Base-by-base conservation (phyloP, 2,888 invertebrate species). In the Scotopteryx bipunctaria region DNA sequence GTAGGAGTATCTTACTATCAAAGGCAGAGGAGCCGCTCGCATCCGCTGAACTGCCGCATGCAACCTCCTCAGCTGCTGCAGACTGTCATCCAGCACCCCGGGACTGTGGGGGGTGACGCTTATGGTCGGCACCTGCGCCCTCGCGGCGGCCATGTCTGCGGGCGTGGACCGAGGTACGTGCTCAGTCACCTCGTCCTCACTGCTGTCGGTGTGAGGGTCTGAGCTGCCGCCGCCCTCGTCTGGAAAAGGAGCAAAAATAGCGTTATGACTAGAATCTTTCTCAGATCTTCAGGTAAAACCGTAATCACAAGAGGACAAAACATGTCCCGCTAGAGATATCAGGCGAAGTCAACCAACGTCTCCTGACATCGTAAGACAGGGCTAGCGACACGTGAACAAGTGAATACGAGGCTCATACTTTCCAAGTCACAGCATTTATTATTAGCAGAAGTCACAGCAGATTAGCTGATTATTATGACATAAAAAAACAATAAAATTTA, bases 91-190 rank as follows among this genome's bases (percentile, higher is more conserved):
- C 74, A 91, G 67, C 62, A 91, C 93, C 57, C 96, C 95, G 6
- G 96, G 96, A 61, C 96, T 96, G 83, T 96, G 96, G 9, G 96
- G 96, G 50, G 96, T 96, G 60, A 97, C 96, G 84, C 96, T 96
- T 76, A 97, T 96, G 50, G 94, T 96, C 56, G 96, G 96, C 75
- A 95, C 95, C 86, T 90, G 75, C 3, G 89, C 89, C 72, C 88
- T 80, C 41, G 88, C 86, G 61, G 85, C 86, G 45, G 86, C 83
- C 87, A 87, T 87, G 69, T 74, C 76, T 70, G 81, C 72, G 23
- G 82, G 76, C 21, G 83, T 73, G 63, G 78, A 76, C 48, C 77
- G 73, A 23, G 86, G 71, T 74, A 93, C 92, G 86, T 94, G 95
- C 80, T 94, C 94, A 31, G 94, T 94, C 81, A 95, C 94, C 91